Percentiles rank a stretch among this genome's conserved stretches.
phyloP scores from a whole-genome alignment of 2,113 vertebrate genomes.

The Labeo rohita region DNA sequence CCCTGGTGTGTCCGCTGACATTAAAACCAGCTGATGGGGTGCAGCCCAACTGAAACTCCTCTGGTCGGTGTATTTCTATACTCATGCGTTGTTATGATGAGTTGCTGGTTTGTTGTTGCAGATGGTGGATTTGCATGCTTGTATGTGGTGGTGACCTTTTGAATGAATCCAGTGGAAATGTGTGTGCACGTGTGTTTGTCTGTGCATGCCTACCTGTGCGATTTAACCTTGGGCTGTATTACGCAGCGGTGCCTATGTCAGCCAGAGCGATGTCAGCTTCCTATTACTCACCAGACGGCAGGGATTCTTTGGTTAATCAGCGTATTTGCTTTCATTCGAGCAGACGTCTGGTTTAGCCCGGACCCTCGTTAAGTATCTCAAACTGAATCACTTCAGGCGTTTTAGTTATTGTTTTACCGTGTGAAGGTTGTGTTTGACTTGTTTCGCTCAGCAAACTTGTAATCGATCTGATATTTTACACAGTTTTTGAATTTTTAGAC shows the following conservation, averaged over 20 bases:
- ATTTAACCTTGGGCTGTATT: conserved; percentile 18
- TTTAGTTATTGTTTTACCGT: neutral
- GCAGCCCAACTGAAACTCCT: neutral
- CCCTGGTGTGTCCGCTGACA: conserved; percentile 36
- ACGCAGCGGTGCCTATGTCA: conserved; percentile 52
- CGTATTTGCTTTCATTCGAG: conserved; percentile 2
- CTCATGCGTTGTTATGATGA: neutral
- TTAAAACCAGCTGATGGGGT: conserved; percentile 9
- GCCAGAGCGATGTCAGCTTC: conserved; percentile 49
- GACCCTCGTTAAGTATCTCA: neutral
- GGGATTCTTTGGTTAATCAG: conserved; percentile 25
- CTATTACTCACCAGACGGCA: conserved; percentile 60
- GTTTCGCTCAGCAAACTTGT: neutral
- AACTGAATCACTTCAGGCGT: neutral
- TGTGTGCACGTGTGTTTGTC: neutral
- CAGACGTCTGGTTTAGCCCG: conserved; percentile 17
- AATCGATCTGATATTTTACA: conserved; percentile 1
- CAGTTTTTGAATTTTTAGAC: neutral
- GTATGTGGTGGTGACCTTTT: conserved; percentile 39
- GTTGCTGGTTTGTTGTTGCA: conserved; percentile 28
- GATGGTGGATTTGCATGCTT: conserved; percentile 50
- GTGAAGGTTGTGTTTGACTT: neutral
- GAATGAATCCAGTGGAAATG: conserved; percentile 2
- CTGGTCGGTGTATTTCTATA: conserved; percentile 30
- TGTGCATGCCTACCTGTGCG: neutral